Percentiles rank a stretch among this genome's conserved stretches.
phyloP scores from a whole-genome alignment of 2,797 vertebrate genomes.

The Amphiprion clarkii region DNA sequence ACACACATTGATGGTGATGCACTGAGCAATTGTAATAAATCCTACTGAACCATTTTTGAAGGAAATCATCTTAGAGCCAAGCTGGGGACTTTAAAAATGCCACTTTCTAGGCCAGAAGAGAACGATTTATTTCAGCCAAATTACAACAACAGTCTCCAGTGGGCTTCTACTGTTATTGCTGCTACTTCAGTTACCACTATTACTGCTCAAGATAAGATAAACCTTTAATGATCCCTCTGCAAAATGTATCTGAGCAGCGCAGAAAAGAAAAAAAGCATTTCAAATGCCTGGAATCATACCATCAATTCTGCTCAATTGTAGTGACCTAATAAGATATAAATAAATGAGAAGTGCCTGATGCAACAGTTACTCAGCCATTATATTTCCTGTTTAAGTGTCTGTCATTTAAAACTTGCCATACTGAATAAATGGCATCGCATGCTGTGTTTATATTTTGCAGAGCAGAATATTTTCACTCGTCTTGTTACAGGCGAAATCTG shows the following conservation, averaged over 20 bases:
- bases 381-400: slow-evolving; percentile 24
- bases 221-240: not conserved
- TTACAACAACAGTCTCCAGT: not conserved
- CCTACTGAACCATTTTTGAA: not conserved
- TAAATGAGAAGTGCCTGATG: slow-evolving; percentile 1
- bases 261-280: not conserved
- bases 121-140: slow-evolving; percentile 1
- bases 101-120: not conserved
- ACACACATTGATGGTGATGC: not conserved
- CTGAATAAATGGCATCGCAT: not conserved
- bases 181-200: not conserved
- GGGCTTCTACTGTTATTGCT: no score
- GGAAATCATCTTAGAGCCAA: not conserved
- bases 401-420: slow-evolving; percentile 11
- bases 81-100: not conserved
- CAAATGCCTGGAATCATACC: not conserved
- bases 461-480: not conserved
- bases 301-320: slow-evolving; percentile 1
- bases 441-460: not conserved
- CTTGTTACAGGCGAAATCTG: not conserved
- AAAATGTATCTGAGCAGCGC: not conserved
- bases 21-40: not conserved
- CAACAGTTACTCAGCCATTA: slow-evolving; percentile 16
- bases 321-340: not conserved
- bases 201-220: slow-evolving; percentile 3